These are phyloP conservation scores for Archaeoteleia sp. DNA, from an alignment of 2,888 invertebrate genomes.

Conservation along the genomic window DNA sequence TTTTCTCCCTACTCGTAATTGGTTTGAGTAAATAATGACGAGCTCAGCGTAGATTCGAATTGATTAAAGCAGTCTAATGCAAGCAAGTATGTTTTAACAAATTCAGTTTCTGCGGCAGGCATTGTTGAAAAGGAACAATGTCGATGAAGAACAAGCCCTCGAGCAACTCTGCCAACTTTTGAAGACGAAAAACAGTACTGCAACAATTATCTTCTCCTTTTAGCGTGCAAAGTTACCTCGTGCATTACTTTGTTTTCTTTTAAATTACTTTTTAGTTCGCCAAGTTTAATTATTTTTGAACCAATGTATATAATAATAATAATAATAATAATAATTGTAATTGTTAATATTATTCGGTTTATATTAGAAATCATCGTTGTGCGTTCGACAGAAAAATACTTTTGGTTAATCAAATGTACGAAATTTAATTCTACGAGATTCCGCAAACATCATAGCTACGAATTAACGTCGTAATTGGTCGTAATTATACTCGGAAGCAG, in stretches of 20 bases:
- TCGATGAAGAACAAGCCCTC: slow-evolving; percentile 30
- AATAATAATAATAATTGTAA: no score
- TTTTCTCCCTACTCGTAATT: no score
- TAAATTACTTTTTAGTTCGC: no score
- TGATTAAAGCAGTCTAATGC: slow-evolving; percentile 32
- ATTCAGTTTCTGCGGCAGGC: slow-evolving; percentile 34
- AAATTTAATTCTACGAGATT: slow-evolving; percentile 37
- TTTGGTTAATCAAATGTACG: slow-evolving; percentile 22
- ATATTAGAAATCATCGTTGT: no score
- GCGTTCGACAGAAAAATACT: no score
- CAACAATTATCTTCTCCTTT: slow-evolving; percentile 35
- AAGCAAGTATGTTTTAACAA: slow-evolving; percentile 39
- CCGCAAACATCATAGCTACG: slow-evolving; percentile 45
- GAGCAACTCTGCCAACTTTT: slow-evolving; percentile 32
- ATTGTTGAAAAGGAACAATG: slow-evolving; percentile 38
- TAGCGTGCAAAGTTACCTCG: no score
- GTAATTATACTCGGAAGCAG: slow-evolving; percentile 46
- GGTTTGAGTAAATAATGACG: slow-evolving; percentile 31
- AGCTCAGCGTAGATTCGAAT: slow-evolving; percentile 27
- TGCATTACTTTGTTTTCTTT: no score
- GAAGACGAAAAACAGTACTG: slow-evolving; percentile 19
- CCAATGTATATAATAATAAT: no score
- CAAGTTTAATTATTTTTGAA: no score
- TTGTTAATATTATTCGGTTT: no score
- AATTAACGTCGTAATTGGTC: slow-evolving; percentile 46